Percentiles rank a stretch among this genome's conserved stretches.
These are phyloP conservation scores for Nomada flava DNA, from an alignment of 2,888 invertebrate genomes.

Conservation along the genomic window DNA sequence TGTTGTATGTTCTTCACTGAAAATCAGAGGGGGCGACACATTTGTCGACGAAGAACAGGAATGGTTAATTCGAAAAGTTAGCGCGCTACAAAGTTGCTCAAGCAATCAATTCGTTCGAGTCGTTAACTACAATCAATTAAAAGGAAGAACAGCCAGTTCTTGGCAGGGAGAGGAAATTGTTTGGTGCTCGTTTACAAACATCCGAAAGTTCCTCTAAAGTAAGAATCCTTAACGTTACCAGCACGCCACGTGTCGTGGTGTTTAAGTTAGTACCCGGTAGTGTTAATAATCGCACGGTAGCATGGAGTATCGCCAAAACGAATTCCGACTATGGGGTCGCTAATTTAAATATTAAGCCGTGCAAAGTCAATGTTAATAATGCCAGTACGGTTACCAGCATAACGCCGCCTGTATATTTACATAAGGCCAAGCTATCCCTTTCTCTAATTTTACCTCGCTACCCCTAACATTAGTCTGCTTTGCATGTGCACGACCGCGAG, in stretches of 20 bases:
- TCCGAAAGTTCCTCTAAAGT: too few species aligned
- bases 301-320: conserved; percentile 61
- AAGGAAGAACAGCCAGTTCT: too few species aligned
- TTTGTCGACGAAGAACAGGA: too few species aligned
- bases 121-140: conserved; percentile 22
- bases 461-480: background rate
- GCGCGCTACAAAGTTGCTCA: too few species aligned
- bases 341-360: conserved; percentile 76
- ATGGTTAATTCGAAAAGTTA: too few species aligned
- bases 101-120: background rate
- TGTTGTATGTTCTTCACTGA: too few species aligned
- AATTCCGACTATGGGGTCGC: conserved; percentile 63
- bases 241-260: conserved; percentile 58
- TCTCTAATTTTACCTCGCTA: conserved; percentile 12
- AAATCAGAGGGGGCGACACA: too few species aligned
- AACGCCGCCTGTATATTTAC: conserved; percentile 53
- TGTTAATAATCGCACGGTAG: conserved; percentile 64
- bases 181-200: too few species aligned
- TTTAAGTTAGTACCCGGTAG: conserved; percentile 43
- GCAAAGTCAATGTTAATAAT: conserved; percentile 73
- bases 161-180: too few species aligned
- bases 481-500: background rate
- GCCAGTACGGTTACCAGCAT: conserved; percentile 58
- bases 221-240: conserved; percentile 34
- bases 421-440: conserved; percentile 47